Base-by-base conservation (phyloP, 2,797 vertebrate genomes). In the Phataginus tetradactyla region DNA sequence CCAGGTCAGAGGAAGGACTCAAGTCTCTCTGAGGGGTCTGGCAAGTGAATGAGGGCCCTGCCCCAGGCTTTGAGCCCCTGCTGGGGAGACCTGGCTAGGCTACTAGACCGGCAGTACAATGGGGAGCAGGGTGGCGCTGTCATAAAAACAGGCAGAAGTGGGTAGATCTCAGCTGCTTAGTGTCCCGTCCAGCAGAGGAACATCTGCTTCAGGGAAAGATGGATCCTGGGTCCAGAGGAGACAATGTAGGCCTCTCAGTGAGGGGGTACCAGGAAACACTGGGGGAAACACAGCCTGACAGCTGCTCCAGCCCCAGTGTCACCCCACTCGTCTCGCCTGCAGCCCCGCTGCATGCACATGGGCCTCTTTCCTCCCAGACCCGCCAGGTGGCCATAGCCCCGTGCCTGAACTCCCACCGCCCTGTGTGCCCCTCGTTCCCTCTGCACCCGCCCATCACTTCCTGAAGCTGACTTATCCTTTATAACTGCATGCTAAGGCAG, bases 131-230 rank as follows among this genome's bases (percentile, higher is more conserved):
- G 37, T 5, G 11, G 39, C 13, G 49, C 8, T 1, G 0, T 51
- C 20, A 51, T 10, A 27, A 32, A 55, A 37, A 37, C 9, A 57
- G 39, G 45, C 55, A 59, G 91, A 23, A 12, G 2, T 13, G 34
- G 42, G 12, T 25, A 37, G 11, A 21, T 27, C 0, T 0, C n/a
- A 72, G 34, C 14, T 25, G 23, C 7, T 1, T 17, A 25, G 6
- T 8, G 34, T 39, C 1, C 0, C 0, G 66, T 75, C 77, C 63
- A 4, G n/a, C 64, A 75, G 81, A 55, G 78, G 13, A 49, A n/a
- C 0, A 11, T 1, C 20, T 39, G 29, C 34, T 25, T 49, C 4
- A 5, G 25, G 5, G 18, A 29, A 42, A 37, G 84, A 4, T 21
- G 68, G 51, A 8, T 59, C 85, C 18, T 9, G 23, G 20, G 21